Percentiles rank a stretch among this genome's conserved stretches.
phyloP scores from a whole-genome alignment of 1,140 invertebrate genomes.

The Temnothorax nylanderi region DNA sequence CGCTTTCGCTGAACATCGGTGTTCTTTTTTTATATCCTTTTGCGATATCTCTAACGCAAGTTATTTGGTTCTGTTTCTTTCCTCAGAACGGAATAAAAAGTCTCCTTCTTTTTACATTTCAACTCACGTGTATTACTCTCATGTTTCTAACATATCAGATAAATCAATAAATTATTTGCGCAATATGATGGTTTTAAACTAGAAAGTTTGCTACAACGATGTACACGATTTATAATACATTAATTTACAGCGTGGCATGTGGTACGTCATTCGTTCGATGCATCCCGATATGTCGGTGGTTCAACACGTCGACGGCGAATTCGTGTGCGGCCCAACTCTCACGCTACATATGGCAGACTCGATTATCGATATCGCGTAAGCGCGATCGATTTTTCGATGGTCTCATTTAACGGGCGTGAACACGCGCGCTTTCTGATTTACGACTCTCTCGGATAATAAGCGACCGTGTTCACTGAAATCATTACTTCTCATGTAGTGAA shows the following conservation, averaged over 20 bases:
- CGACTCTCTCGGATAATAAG: constrained; percentile 45
- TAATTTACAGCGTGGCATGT: constrained; percentile 52
- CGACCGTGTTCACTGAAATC: background rate
- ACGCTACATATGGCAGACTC: constrained; percentile 38
- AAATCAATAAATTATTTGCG: background rate
- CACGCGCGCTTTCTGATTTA: constrained; percentile 67
- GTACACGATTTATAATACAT: constrained; percentile 63
- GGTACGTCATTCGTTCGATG: background rate
- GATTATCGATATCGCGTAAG: constrained; percentile 65
- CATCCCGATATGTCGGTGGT: background rate
- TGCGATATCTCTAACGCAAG: no score
- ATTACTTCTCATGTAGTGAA: constrained; percentile 32
- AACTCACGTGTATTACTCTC: background rate
- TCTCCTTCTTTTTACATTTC: background rate
- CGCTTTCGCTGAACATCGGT: background rate
- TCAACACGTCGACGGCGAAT: background rate
- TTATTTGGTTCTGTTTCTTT: background rate
- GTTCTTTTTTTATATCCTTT: background rate
- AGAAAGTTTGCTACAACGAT: background rate
- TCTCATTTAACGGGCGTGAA: constrained; percentile 65
- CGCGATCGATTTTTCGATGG: constrained; percentile 65
- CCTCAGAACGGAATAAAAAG: background rate
- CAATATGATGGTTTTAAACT: background rate
- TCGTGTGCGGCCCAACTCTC: constrained; percentile 11
- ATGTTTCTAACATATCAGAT: background rate